Conservation (phyloP, 2,888 invertebrate species). For the Andrena bicolor region DNA sequence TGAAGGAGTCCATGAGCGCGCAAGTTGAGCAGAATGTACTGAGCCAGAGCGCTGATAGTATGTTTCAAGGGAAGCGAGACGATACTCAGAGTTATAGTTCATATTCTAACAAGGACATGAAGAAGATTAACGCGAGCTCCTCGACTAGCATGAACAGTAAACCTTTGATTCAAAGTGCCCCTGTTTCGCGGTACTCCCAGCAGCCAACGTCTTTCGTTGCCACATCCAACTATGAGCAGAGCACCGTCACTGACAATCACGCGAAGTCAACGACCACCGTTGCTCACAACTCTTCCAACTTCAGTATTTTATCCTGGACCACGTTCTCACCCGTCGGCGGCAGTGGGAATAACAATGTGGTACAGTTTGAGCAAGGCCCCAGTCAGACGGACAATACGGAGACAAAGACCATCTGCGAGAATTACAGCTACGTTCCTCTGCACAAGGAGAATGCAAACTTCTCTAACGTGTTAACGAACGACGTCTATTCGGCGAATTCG, state of each 20-base stretch:
- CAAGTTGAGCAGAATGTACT: slow-evolving; percentile 54
- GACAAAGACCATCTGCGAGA: slow-evolving; percentile 80
- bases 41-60: slow-evolving; percentile 53
- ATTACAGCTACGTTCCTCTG: slow-evolving; percentile 78
- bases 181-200: slow-evolving; percentile 68
- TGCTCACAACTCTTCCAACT: slow-evolving; percentile 83
- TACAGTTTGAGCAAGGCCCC: slow-evolving; percentile 72
- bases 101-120: slow-evolving; percentile 74
- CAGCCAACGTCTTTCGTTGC: slow-evolving; percentile 71
- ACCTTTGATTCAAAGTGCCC: slow-evolving; percentile 46
- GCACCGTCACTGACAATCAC: slow-evolving; percentile 73
- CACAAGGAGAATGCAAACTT: slow-evolving; percentile 78
- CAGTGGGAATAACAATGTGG: slow-evolving; percentile 65
- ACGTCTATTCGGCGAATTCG: slow-evolving; percentile 68
- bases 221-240: slow-evolving; percentile 80
- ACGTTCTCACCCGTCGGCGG: slow-evolving; percentile 80
- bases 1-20: slow-evolving; percentile 60
- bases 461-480: slow-evolving; percentile 69
- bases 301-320: slow-evolving; percentile 84
- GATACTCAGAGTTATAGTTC: slow-evolving; percentile 72
- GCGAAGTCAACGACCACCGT: slow-evolving; percentile 80
- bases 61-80: slow-evolving; percentile 75
- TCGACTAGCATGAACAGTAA: slow-evolving; percentile 62
- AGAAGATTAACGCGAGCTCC: slow-evolving; percentile 70
- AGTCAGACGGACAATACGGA: slow-evolving; percentile 71